Evolutionary conservation across 1,140 invertebrate species (phyloP).

Genomic region (Neodiprion fabricii): DNA sequence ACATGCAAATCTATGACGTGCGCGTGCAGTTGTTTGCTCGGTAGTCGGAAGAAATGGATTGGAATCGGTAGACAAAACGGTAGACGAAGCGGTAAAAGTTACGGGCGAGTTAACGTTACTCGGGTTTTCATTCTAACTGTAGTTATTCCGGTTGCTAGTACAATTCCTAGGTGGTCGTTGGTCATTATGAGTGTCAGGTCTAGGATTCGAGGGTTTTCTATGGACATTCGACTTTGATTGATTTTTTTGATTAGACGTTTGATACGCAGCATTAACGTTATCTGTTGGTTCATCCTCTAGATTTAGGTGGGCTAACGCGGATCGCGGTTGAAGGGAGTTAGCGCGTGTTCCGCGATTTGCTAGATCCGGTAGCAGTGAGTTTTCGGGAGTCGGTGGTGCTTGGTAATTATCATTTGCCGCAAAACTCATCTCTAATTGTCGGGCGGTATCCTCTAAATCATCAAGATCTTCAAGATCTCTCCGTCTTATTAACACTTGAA

Average conservation of each 20-base stretch:
- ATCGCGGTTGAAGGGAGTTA: neutral
- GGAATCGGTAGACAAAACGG: neutral
- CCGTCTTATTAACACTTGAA: neutral
- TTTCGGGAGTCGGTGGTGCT: no score
- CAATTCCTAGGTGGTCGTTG: neutral
- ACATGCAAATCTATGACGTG: neutral
- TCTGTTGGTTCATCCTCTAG: neutral
- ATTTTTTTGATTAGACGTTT: no score
- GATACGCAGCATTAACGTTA: neutral
- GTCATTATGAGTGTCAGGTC: neutral
- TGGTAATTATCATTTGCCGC: no score
- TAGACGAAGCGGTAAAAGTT: neutral
- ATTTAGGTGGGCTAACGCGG: no score
- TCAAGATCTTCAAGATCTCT: no score
- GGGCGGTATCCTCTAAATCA: no score
- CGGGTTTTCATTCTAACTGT: neutral
- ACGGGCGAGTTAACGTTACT: no score
- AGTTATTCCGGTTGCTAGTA: neutral
- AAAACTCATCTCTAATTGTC: no score
- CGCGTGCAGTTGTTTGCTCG: neutral
- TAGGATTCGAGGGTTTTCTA: neutral
- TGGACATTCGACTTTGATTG: no score
- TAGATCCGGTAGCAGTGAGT: neutral
- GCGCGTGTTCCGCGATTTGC: neutral
- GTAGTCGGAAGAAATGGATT: neutral